These are phyloP conservation scores for Leucopternis melanops DNA, from an alignment of 2,113 vertebrate species.

Conservation along the genomic window DNA sequence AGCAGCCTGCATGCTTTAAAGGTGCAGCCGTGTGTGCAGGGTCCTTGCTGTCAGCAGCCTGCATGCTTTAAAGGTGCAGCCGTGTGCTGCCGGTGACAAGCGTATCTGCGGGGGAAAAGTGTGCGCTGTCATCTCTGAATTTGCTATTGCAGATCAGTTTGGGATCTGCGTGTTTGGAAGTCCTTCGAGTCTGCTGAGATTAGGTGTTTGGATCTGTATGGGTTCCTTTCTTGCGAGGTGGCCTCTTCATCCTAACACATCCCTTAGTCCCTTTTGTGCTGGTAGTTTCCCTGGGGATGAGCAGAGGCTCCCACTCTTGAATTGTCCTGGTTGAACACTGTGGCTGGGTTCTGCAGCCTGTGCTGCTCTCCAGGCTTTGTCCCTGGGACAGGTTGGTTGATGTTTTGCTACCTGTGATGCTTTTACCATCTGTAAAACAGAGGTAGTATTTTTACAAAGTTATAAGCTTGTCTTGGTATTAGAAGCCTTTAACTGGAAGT, in stretches of 20 bases:
- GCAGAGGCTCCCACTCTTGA: neutral
- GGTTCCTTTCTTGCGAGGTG: neutral
- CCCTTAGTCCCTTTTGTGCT: neutral
- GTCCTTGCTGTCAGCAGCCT: neutral
- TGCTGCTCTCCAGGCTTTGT: neutral
- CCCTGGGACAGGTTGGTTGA: neutral
- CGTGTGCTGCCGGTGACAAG: neutral
- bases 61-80: neutral
- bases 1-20: neutral
- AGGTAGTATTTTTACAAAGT: neutral
- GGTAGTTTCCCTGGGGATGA: neutral
- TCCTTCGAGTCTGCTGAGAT: neutral
- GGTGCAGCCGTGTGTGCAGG: neutral
- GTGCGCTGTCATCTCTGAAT: neutral
- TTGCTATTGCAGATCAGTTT: neutral
- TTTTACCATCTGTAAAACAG: neutral
- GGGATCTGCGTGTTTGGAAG: neutral
- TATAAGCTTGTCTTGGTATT: neutral
- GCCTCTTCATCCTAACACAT: neutral
- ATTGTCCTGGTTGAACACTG: accelerated
- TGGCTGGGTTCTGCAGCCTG: neutral
- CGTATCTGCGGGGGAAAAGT: accelerated
- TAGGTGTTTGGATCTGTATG: neutral
- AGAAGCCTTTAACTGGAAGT: neutral
- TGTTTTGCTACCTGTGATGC: neutral